These are phyloP conservation scores for Aurelia coerulea DNA, from an alignment of 30 jellyfish, hydroid and myxozoan species.

Conservation along the genomic window DNA sequence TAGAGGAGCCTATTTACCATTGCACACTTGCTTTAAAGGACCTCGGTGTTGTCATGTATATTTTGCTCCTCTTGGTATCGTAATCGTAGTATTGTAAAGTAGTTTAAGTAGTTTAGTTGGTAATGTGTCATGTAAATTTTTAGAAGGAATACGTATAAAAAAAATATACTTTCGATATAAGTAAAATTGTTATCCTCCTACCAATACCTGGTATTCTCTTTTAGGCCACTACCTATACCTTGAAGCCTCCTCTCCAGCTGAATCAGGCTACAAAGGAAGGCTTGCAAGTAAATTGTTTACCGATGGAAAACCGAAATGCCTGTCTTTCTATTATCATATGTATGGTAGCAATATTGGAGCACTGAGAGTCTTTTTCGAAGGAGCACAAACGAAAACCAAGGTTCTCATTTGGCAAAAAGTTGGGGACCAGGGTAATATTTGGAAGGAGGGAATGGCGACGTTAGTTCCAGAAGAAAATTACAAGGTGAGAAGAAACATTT, in stretches of 20 bases:
- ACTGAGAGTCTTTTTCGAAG: constrained; percentile 42
- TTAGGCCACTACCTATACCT: constrained; percentile 76
- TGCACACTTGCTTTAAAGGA: too few species aligned
- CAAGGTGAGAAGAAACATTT: constrained; percentile 3
- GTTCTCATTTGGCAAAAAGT: constrained; percentile 12
- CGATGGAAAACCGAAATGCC: constrained; percentile 38
- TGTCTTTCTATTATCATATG: constrained; percentile 79
- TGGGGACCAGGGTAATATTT: constrained; percentile 73
- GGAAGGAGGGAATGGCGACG: constrained; percentile 43
- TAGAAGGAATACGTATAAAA: too few species aligned
- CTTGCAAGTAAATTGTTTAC: constrained; percentile 55
- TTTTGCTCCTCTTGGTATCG: too few species aligned
- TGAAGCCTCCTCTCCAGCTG: constrained; percentile 85
- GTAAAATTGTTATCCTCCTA: too few species aligned
- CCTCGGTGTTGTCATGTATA: too few species aligned
- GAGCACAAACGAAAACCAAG: constrained; percentile 2
- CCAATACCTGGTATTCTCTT: not conserved
- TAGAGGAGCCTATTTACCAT: too few species aligned
- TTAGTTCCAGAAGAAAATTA: constrained; percentile 26
- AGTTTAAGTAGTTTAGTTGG: too few species aligned
- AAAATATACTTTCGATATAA: too few species aligned
- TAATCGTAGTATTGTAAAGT: too few species aligned
- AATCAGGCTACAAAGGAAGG: constrained; percentile 66
- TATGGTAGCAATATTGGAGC: constrained; percentile 75
- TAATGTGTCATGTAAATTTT: too few species aligned